Evolutionary conservation across 1,140 invertebrate genomes (phyloP).

Genomic region (Drosophila triauraria): DNA sequence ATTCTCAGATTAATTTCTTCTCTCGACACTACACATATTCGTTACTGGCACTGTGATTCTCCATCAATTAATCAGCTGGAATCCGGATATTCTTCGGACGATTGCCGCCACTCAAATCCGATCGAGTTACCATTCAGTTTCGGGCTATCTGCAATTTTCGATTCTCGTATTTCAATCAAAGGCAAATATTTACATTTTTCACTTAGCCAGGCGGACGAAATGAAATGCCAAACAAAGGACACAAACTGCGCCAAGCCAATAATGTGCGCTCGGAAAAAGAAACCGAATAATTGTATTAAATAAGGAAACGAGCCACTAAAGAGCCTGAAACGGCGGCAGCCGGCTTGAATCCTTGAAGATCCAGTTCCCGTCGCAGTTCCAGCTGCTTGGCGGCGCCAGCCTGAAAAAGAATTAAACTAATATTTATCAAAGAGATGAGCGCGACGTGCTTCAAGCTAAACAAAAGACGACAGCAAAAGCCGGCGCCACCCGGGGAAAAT

Average conservation of each 20-base stretch:
- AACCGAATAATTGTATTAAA: constrained; percentile 51
- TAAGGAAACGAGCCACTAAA: constrained; percentile 60
- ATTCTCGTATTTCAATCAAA: constrained; percentile 69
- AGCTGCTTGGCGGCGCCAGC: constrained; percentile 23
- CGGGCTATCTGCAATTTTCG: constrained; percentile 7
- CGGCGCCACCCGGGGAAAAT: constrained; percentile 60
- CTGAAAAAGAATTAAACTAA: constrained; percentile 76
- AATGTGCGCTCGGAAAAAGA: constrained; percentile 15
- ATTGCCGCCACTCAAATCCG: constrained; percentile 11
- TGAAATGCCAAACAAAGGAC: constrained; percentile 47
- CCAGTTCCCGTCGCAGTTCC: not conserved
- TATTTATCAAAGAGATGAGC: constrained; percentile 82
- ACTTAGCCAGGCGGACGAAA: constrained; percentile 34
- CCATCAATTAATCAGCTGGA: constrained; percentile 22
- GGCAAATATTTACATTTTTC: constrained; percentile 68
- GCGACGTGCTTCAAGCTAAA: constrained; percentile 75
- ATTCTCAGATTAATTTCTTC: not conserved
- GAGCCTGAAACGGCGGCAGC: constrained; percentile 27
- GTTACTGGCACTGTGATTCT: not conserved
- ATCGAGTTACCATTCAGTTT: constrained; percentile 45
- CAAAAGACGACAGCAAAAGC: constrained; percentile 66
- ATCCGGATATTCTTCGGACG: constrained; percentile 3
- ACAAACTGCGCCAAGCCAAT: constrained; percentile 29
- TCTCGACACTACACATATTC: not conserved
- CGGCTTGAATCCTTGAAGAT: constrained; percentile 11